Evolutionary conservation across 2,797 vertebrate species (phyloP), one percentile per base, ranked within the genome.

Genomic region (Triplophysa yarkandensis): DNA sequence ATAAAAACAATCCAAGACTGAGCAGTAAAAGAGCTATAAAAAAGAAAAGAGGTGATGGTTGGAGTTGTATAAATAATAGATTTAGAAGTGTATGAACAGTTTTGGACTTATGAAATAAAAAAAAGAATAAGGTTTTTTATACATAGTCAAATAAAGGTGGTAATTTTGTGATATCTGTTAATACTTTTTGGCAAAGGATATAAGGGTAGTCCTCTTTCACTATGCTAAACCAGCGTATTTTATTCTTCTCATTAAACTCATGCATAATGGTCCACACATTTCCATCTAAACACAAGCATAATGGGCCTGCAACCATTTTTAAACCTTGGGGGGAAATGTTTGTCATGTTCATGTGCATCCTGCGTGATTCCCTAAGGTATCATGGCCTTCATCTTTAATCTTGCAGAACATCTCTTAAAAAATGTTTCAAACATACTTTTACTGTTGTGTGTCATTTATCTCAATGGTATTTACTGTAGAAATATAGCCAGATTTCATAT

Each of bases 1-100:
- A 58, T 70, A 11, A 70, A 57, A 41, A 39, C 52, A 58, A 58
- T 70, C 54, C 44, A 70, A 58, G 36, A 43, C 39, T 19, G 54
- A 68, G 44, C 6, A 30, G 44, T 21, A 14, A 68, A 21, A 36
- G 36, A 43, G 19, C 27, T 41, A 19, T 30, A 30, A 16, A 50
- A n/a, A 50, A 65, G 13, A 27, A 8, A 32, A 44, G 41, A 46
- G 50, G 23, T 44, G 11, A 14, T 27, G 48, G 36, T 68, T 19
- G 30, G 48, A 23, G 21, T 25, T 27, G 14, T 54, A 41, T 68
- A 39, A 68, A 68, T 67, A 66, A 66, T 67, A 54, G 14, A 54
- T 58, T 34, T 27, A 7, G 32, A 21, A 54, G 27, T 21, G 50
- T 67, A 28, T 50, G 44, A 8, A 34, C 13, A 50, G 48, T 1